Base-by-base conservation (phyloP, 2,888 invertebrate species). In the Lamproptera curius region DNA sequence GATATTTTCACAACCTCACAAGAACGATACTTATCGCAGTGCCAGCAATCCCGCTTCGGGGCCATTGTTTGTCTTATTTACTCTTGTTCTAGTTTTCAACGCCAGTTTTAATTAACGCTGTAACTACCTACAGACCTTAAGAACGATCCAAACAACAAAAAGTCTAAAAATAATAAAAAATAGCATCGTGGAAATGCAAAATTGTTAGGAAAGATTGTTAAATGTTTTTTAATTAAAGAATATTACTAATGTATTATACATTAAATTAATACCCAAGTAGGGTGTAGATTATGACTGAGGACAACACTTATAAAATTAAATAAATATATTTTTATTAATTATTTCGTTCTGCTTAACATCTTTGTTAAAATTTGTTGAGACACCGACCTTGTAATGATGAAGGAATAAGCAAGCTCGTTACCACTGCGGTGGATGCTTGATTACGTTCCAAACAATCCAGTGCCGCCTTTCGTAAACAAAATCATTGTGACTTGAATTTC, bases 351-450 rank as follows among this genome's bases (percentile, higher is more conserved):
- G n/a, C n/a, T n/a, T n/a, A n/a, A n/a, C n/a, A n/a, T n/a, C n/a
- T n/a, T n/a, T n/a, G n/a, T n/a, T n/a, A n/a, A n/a, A n/a, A n/a
- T n/a, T n/a, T n/a, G n/a, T n/a, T 3, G 6, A 23, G 20, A 33
- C 10, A 16, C 33, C 16, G 16, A 39, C 14, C 14, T 48, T 39
- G 39, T 48, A 26, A 48, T 43, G 26, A 35, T 38, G 20, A 16
- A 35, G 48, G 48, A 48, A 48, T 48, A 48, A 48, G 43, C 43
- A 43, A 48, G 48, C 48, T 48, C 48, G 48, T 48, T 48, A 48
- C 48, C 43, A 38, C 4, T 20, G 48, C 48, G 48, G 42, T 39
- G 34, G 48, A 14, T 23, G 48, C 39, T 39, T 43, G 48, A 43
- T 48, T 48, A 43, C 48, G 48, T 15, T 39, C 39, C 48, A 43